These are phyloP conservation scores for Mustela lutreola DNA, from an alignment of 2,113 vertebrate species.

Conservation along the genomic window DNA sequence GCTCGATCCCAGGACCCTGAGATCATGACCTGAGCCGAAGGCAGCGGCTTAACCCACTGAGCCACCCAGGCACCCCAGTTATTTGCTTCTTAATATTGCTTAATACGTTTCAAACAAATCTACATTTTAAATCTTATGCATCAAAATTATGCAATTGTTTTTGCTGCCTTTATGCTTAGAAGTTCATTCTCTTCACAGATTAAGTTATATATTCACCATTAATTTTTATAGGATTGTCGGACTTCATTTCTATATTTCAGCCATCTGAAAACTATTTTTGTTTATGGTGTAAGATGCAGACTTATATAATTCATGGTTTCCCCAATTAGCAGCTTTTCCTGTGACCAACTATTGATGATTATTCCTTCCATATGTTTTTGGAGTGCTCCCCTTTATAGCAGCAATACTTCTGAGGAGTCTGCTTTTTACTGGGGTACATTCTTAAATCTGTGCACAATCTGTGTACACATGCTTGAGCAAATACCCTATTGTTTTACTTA, in stretches of 20 bases:
- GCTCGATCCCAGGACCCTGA: too few species aligned
- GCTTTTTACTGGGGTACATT: background rate
- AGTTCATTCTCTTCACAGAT: background rate
- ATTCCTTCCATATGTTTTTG: background rate
- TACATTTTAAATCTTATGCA: background rate
- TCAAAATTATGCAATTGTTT: background rate
- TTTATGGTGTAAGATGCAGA: background rate
- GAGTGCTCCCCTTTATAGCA: background rate
- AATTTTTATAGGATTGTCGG: background rate
- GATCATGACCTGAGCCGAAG: too few species aligned
- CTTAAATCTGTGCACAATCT: background rate
- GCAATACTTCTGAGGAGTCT: background rate
- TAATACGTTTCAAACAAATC: background rate
- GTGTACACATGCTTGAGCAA: background rate
- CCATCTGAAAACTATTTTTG: background rate
- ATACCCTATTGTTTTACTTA: background rate
- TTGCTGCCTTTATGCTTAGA: conserved; percentile 44
- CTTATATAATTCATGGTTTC: background rate
- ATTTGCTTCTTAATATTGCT: background rate
- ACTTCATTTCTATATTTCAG: background rate
- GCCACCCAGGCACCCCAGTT: too few species aligned
- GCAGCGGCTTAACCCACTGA: too few species aligned
- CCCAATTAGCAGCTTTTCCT: background rate
- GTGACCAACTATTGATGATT: background rate
- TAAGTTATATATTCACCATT: background rate